Evolutionary conservation across 2,113 vertebrate genomes (phyloP).

Genomic region (Rhinoderma darwinii): DNA sequence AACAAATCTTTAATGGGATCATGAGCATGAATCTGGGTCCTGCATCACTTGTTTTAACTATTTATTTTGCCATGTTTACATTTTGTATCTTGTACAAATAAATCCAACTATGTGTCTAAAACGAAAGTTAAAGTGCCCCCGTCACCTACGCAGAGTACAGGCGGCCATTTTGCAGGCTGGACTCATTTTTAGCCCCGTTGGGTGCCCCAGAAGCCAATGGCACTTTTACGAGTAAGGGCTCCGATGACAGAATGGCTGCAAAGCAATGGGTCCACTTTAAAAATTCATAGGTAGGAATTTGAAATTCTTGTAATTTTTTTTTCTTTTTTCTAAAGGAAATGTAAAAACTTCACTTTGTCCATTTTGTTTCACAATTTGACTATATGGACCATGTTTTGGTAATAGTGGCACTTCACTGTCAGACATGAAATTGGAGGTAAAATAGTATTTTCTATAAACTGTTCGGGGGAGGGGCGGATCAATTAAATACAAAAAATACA

Average conservation of each 20-base stretch:
- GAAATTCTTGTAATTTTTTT: conserved; percentile 83
- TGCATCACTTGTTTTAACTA: conserved; percentile 93
- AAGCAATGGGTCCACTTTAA: conserved; percentile 63
- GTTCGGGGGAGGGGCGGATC: conserved; percentile 85
- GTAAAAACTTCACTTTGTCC: conserved; percentile 87
- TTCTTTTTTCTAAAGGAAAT: conserved; percentile 79
- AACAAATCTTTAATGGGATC: conserved; percentile 86
- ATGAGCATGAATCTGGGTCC: conserved; percentile 91
- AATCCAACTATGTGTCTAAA: conserved; percentile 92
- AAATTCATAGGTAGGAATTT: conserved; percentile 86
- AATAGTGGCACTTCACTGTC: conserved; percentile 88
- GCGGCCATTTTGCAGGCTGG: conserved; percentile 10
- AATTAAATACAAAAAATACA: conserved; percentile 77
- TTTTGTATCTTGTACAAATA: conserved; percentile 97
- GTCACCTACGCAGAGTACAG: not conserved
- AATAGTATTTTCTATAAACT: conserved; percentile 89
- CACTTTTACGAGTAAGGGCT: not conserved
- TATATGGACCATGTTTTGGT: conserved; percentile 82
- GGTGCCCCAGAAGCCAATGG: not conserved
- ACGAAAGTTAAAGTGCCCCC: conserved; percentile 66
- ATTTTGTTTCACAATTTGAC: conserved; percentile 89
- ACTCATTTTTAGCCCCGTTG: not conserved
- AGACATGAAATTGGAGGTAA: conserved; percentile 86
- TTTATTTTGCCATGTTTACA: conserved; percentile 99
- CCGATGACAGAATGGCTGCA: not conserved